Evolutionary conservation across 2,888 invertebrate genomes (phyloP).

Genomic region (Sinotaia quadrata): DNA sequence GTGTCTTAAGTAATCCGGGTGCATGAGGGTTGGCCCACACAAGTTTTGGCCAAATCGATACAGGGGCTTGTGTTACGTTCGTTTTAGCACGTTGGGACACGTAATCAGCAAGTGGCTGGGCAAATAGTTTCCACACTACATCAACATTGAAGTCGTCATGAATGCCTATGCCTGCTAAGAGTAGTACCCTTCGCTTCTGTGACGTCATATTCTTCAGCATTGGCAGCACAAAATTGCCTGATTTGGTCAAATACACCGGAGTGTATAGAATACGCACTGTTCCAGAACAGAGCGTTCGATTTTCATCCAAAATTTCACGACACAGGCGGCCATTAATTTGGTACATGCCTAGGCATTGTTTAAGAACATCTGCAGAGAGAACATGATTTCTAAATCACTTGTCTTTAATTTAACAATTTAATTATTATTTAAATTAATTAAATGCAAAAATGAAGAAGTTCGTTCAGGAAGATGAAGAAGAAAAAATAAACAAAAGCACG

Average conservation of each 20-base stretch:
- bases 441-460: no score
- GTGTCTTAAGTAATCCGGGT: constrained; percentile 17
- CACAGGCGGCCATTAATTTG: constrained; percentile 20
- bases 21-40: constrained; percentile 15
- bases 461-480: no score
- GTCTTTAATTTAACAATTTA: no score
- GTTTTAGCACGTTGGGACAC: no score
- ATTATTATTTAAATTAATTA: no score
- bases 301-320: constrained; percentile 8
- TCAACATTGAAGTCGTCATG: constrained; percentile 15
- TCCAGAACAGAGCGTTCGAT: constrained; percentile 10
- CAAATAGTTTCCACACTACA: neutral
- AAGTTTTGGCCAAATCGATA: constrained; percentile 19
- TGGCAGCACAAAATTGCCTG: constrained; percentile 2
- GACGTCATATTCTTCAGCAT: neutral
- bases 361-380: no score
- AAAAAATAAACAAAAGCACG: no score
- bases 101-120: constrained; percentile 3
- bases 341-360: no score
- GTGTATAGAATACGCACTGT: neutral
- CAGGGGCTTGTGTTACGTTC: neutral
- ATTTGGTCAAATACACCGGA: neutral
- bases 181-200: neutral
- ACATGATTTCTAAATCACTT: no score
- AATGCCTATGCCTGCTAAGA: constrained; percentile 14